These are phyloP conservation scores for Chloroceryle inda DNA, from an alignment of 2,797 vertebrate species.

Conservation along the genomic window DNA sequence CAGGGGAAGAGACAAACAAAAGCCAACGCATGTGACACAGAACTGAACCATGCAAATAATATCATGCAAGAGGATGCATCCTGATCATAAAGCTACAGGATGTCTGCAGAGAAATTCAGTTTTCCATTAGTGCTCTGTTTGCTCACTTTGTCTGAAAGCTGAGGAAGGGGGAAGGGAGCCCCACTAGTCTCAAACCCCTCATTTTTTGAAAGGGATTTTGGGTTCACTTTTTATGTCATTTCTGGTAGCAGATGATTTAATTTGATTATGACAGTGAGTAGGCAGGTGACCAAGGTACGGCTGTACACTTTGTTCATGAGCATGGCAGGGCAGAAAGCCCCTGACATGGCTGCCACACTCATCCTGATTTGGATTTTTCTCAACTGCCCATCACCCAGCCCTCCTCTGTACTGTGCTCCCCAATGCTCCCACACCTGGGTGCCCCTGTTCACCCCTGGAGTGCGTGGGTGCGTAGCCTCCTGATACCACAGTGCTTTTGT, in stretches of 20 bases:
- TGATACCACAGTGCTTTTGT: neutral
- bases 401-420: neutral
- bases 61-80: neutral
- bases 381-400: neutral
- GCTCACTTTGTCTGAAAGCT: neutral
- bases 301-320: neutral
- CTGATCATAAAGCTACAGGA: neutral
- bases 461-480: neutral
- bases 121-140: neutral
- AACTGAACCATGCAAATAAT: neutral
- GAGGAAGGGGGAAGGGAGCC: neutral
- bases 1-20: constrained; percentile 33
- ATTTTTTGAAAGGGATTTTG: neutral
- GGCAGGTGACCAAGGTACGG: neutral
- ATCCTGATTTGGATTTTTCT: neutral
- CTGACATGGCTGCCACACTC: neutral
- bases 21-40: constrained; percentile 1
- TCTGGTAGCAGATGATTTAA: neutral
- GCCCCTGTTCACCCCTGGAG: neutral
- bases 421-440: neutral
- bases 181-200: neutral
- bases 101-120: neutral
- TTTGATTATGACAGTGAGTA: neutral
- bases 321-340: neutral
- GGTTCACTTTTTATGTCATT: neutral